Percentiles rank a stretch among this genome's conserved stretches.
Conservation (phyloP, 2,113 vertebrate species). For the Hippocampus zosterae region DNA sequence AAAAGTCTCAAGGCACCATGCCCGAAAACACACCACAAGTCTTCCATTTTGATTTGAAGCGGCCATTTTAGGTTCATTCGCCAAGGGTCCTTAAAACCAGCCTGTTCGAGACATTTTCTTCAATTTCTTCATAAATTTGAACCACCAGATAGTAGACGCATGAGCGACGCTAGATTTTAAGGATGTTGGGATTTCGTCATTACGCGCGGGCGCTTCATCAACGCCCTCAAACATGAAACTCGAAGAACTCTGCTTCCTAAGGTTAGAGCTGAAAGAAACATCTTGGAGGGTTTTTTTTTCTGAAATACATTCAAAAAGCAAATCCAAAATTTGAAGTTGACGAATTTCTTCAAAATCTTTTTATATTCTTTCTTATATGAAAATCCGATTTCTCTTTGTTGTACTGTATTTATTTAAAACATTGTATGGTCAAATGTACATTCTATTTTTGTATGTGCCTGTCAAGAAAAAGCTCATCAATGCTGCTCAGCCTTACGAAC, state of each 20-base stretch:
- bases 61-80: neutral
- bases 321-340: neutral
- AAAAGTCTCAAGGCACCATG: neutral
- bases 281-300: neutral
- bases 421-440: constrained; percentile 39
- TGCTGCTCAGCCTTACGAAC: constrained; percentile 27
- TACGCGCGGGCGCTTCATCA: too few relatives aligned
- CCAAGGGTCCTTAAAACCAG: neutral
- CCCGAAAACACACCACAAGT: neutral
- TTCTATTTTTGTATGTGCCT: constrained; percentile 57
- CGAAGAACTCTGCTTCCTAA: too few relatives aligned
- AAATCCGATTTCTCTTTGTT: constrained; percentile 24
- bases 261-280: too few relatives aligned
- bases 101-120: too few relatives aligned
- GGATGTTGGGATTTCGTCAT: too few relatives aligned
- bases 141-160: too few relatives aligned
- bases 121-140: too few relatives aligned
- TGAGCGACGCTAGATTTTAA: too few relatives aligned
- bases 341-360: neutral
- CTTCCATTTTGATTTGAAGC: neutral
- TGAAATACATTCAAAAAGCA: neutral
- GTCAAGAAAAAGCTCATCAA: constrained; percentile 10
- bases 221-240: too few relatives aligned
- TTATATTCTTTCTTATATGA: constrained; percentile 27
- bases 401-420: constrained; percentile 57